Base-by-base conservation (phyloP, 2,888 invertebrate species). In the Eurytoma adleriae region DNA sequence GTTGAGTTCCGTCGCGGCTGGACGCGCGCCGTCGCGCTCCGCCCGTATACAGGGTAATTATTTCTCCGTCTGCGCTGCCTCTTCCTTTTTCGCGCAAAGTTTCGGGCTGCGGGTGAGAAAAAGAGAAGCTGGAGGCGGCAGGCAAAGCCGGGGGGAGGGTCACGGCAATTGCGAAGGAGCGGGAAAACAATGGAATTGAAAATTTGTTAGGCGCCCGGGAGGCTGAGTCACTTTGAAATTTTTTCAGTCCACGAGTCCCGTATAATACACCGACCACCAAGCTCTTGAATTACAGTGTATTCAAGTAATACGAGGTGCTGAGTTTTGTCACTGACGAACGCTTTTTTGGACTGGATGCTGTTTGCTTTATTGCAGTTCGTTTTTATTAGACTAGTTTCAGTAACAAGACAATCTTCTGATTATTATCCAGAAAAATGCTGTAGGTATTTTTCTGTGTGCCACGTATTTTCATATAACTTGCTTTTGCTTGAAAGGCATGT, bases 131-230 rank as follows among this genome's bases (percentile, higher is more conserved):
- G 50, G 30, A 56, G 48, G 16, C 0, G 20, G 20, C 16, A 48
- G 12, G 59, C 59, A 59, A 1, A 20, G 48, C 40, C 50, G 1
- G 48, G 20, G 30, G 18, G 59, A 7, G 50, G 61, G 54, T 50
- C 18, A 14, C 14, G 59, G 13, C 30, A 18, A 76, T 61, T 62
- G 14, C 62, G 70, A 71, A 40, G 70, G 54, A 59, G 56, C 14
- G 50, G 24, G 62, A 54, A 70, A 77, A 77, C 76, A 77, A 70
- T 77, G 71, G 72, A 72, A 78, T 78, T 72, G 71, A 78, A 72
- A 78, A 78, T 78, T 78, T 78, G 67, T 72, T 72, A 66, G 72
- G 3, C 24, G 3, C 14, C 20, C 24, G 57, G 16, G 64, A 64
- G 52, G 27, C 54, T 5, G 56, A 5, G 48, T 24, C 18, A 40